Base-by-base conservation (phyloP, 2,113 vertebrate species). In the Nanger granti region DNA sequence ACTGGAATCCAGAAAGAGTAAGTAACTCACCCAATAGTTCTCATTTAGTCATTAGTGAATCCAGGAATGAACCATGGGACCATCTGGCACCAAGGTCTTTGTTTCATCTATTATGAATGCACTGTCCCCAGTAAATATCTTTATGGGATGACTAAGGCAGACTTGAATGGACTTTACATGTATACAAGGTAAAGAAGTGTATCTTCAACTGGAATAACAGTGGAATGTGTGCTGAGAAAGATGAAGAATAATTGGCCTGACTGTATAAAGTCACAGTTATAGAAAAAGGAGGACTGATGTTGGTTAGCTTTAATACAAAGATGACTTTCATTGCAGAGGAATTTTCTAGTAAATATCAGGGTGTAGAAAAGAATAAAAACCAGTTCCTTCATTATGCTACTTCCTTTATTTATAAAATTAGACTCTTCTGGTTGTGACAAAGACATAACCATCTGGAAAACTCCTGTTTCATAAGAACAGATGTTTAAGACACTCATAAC, bases 401-500 rank as follows among this genome's bases (percentile, higher is more conserved):
- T 98, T 96, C 54, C 49, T 96, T 93, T 64, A 88, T 64, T 94
- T 92, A 96, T 80, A 89, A 96, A 95, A 84, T 55, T 34, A 66
- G 86, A 90, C 84, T 95, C 66, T 94, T 92, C 86, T 93, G n/a
- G 86, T 85, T 93, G 41, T 37, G 62, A 94, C 88, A 97, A 98
- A 94, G 15, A 91, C 28, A 85, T 28, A 94, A 88, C 41, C 88
- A 94, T 92, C 82, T 93, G 76, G 64, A 93, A 90, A 94, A 89
- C 18, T 29, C 57, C 26, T 44, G 2, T 55, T 87, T 49, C 85
- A 41, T 54, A 87, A 96, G 55, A 96, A 88, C 57, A 97, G 55
- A 94, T 97, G 93, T 96, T 93, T 86, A 82, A 94, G 62, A 87
- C 60, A 69, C 22, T 79, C 83, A 94, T 31, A 88, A 91, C 8